These are phyloP conservation scores for Datnioides undecimradiatus DNA, from an alignment of 2,113 vertebrate genomes.

Conservation along the genomic window DNA sequence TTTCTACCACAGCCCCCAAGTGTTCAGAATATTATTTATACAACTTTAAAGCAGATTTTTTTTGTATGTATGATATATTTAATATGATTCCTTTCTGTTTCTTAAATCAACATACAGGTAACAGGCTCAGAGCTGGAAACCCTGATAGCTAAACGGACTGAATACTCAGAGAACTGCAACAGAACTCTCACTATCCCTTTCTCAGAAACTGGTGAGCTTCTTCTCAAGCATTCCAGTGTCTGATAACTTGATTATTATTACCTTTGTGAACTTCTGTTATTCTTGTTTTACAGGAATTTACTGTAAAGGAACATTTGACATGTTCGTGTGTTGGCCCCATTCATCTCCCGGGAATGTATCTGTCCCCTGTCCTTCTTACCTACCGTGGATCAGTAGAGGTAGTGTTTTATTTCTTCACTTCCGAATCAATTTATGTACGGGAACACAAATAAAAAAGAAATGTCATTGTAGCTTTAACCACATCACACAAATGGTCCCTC, in stretches of 20 bases:
- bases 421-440: neutral
- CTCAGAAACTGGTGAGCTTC: constrained; percentile 81
- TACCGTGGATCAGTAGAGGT: constrained; percentile 91
- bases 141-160: constrained; percentile 85
- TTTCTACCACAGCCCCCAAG: too few species aligned
- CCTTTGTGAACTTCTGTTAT: neutral
- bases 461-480: neutral
- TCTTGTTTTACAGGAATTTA: constrained; percentile 82
- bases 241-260: neutral
- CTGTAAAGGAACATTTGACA: constrained; percentile 92
- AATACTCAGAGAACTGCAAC: constrained; percentile 90
- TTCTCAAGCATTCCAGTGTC: neutral
- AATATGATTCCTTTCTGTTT: neutral
- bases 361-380: constrained; percentile 91
- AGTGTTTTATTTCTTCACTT: constrained; percentile 22
- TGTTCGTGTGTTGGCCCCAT: constrained; percentile 92
- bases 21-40: too few species aligned
- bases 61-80: too few species aligned
- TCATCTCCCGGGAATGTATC: constrained; percentile 92
- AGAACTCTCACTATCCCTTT: constrained; percentile 79
- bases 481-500: neutral
- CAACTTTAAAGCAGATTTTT: too few species aligned
- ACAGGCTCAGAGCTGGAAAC: constrained; percentile 87
- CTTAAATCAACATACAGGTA: constrained; percentile 75
- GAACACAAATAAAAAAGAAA: neutral